Evolutionary conservation across 2,888 invertebrate species (phyloP).

Genomic region (Nemapogon koenigi): DNA sequence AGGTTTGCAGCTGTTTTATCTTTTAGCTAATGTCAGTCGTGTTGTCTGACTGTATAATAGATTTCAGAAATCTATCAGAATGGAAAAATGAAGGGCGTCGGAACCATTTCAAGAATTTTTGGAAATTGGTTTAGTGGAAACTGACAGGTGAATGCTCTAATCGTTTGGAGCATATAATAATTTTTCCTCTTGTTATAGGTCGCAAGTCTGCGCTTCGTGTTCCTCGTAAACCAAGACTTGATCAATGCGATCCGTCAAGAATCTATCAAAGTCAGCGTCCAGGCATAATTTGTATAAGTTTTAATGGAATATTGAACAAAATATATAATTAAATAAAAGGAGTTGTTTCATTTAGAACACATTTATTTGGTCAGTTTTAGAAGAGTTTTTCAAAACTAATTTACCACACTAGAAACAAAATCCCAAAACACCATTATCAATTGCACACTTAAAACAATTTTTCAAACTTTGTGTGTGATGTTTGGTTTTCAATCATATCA

Average conservation of each 20-base stretch:
- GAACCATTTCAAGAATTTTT: too few relatives aligned
- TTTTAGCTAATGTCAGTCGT: too few relatives aligned
- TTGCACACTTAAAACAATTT: slow-evolving; percentile 1
- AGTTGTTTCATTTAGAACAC: slow-evolving; percentile 51
- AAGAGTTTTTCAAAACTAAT: slow-evolving; percentile 48
- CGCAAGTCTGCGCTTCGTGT: slow-evolving; percentile 89
- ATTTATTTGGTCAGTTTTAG: slow-evolving; percentile 62
- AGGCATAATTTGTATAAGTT: slow-evolving; percentile 22
- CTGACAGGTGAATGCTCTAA: too few relatives aligned
- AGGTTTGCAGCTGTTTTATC: too few relatives aligned
- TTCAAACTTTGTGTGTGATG: slow-evolving; percentile 6
- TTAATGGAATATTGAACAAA: slow-evolving; percentile 7
- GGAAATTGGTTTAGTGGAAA: too few relatives aligned
- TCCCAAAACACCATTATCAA: slow-evolving; percentile 26
- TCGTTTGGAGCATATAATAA: neutral
- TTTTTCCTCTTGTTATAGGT: slow-evolving; percentile 62
- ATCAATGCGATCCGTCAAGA: slow-evolving; percentile 90
- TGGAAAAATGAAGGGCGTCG: too few relatives aligned
- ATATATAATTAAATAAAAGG: slow-evolving; percentile 22
- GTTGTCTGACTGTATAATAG: too few relatives aligned
- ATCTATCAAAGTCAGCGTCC: slow-evolving; percentile 78
- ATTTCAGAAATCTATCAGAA: too few relatives aligned
- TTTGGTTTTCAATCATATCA: slow-evolving; percentile 34
- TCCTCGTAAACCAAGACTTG: slow-evolving; percentile 90
- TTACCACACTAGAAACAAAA: slow-evolving; percentile 50